Percentiles rank a stretch among this genome's conserved stretches.
phyloP scores from a whole-genome alignment of 2,797 vertebrate genomes.

The Fundulus diaphanus region DNA sequence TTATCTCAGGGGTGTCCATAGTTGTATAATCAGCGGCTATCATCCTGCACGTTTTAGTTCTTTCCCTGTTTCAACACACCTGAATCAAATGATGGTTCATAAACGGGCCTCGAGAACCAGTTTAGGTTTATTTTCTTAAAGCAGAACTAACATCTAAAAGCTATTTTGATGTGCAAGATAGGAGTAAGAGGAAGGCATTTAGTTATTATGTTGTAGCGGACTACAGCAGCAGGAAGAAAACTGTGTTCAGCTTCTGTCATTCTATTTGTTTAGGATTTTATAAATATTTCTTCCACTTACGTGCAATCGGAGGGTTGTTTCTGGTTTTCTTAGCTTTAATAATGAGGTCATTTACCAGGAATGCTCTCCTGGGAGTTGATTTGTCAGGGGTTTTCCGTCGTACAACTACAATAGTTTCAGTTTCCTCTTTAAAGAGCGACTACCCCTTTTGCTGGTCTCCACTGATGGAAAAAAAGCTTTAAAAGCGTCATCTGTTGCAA shows the following conservation, averaged over 20 bases:
- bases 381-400: slow-evolving; percentile 28
- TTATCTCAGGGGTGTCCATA: too few relatives aligned
- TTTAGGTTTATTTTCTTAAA: background rate
- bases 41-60: too few relatives aligned
- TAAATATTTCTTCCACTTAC: background rate
- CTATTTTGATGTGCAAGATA: background rate
- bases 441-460: background rate
- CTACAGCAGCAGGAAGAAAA: background rate
- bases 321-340: background rate
- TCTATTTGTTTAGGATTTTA: background rate
- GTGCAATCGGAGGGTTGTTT: background rate
- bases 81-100: too few relatives aligned
- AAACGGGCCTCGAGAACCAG: too few relatives aligned
- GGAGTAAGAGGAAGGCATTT: background rate
- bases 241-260: too few relatives aligned
- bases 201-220: background rate
- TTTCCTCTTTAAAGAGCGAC: background rate
- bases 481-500: background rate
- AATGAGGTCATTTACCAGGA: slow-evolving; percentile 5
- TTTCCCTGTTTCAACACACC: too few relatives aligned
- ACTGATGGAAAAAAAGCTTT: background rate
- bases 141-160: background rate
- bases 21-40: too few relatives aligned
- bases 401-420: background rate
- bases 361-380: background rate